Evolutionary conservation across 2,113 vertebrate genomes (phyloP).

Genomic region (Australoheros scitulus): DNA sequence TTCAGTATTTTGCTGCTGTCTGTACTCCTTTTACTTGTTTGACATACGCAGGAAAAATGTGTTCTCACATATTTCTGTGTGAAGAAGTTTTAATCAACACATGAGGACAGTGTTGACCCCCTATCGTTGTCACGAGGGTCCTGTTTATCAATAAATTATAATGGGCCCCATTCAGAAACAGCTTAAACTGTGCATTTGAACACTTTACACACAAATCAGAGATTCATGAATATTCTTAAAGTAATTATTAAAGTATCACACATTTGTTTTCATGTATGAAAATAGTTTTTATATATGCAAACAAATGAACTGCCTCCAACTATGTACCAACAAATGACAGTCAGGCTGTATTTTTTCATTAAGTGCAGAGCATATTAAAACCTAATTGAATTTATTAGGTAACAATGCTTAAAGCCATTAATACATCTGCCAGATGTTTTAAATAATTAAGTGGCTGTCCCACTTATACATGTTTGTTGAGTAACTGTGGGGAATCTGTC

Average conservation of each 20-base stretch:
- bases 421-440: not conserved
- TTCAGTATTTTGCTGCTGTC: not conserved
- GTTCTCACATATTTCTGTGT: not conserved
- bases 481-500: not conserved
- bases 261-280: not conserved
- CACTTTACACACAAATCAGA: not conserved
- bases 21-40: not conserved
- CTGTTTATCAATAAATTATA: not conserved
- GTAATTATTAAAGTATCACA: not conserved
- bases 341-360: not conserved
- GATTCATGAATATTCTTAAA: not conserved
- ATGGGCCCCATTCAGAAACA: not conserved
- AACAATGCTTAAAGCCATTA: not conserved
- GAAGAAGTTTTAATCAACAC: not conserved
- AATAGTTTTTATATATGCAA: not conserved
- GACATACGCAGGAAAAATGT: not conserved
- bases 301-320: not conserved
- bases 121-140: not conserved
- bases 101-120: not conserved
- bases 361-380: conserved; percentile 1
- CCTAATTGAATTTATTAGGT: not conserved
- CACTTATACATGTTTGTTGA: not conserved
- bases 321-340: not conserved
- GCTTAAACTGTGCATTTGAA: not conserved
- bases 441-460: not conserved